phyloP scores from a whole-genome alignment of 35 echinoderm and acorn worm species.

The Apostichopus californicus region DNA sequence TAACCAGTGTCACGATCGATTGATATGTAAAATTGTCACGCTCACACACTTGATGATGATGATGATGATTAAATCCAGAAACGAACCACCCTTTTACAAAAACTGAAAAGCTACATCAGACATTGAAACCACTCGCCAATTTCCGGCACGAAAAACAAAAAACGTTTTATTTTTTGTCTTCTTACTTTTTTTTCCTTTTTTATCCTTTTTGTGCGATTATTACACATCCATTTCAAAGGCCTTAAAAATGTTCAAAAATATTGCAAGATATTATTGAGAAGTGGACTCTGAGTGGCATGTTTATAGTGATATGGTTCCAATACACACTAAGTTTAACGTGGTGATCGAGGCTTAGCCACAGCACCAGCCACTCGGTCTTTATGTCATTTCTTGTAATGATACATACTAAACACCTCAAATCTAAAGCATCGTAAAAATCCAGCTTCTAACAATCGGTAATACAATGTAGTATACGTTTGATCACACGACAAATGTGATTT shows the following conservation, averaged over 20 bases:
- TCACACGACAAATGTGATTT: too few species aligned
- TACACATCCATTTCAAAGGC: constrained; percentile 45
- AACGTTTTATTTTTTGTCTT: not conserved
- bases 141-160: constrained; percentile 22
- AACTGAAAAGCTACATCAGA: constrained; percentile 18
- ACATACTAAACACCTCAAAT: constrained; percentile 36
- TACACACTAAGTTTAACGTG: not conserved
- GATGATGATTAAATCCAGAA: not conserved
- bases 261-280: constrained; percentile 42
- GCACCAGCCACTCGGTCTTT: too few species aligned
- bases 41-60: constrained; percentile 6
- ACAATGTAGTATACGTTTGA: not conserved
- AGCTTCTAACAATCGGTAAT: not conserved
- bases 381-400: constrained; percentile 6
- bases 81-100: not conserved
- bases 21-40: constrained; percentile 19
- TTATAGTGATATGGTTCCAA: not conserved
- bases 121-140: constrained; percentile 13
- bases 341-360: too few species aligned
- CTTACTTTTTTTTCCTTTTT: too few species aligned
- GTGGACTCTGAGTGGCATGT: not conserved
- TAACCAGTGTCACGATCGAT: constrained; percentile 25
- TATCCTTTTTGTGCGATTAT: constrained; percentile 35
- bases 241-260: constrained; percentile 50
- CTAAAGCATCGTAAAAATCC: not conserved